Base-by-base conservation (phyloP, 1,140 invertebrate genomes). In the Neodiprion lecontei region DNA sequence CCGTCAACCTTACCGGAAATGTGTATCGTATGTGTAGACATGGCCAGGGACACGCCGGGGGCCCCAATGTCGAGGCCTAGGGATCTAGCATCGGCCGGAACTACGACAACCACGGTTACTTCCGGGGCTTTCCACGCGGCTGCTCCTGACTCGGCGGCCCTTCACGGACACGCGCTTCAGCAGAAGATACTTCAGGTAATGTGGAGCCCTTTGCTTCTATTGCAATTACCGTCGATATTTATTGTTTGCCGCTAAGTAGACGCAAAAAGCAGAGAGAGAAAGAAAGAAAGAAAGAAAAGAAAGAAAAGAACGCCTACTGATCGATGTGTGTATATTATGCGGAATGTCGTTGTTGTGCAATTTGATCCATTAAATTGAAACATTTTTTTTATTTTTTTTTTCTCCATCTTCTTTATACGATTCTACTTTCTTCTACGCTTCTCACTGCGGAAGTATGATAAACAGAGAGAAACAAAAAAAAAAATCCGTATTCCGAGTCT, bases 121-220 rank as follows among this genome's bases (percentile, higher is more conserved):
- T 85, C 84, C 77, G 84, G 81, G 75, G 86, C 80, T 78, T 89
- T 86, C 79, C 89, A 88, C 73, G n/a, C 11, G 11, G 74, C 83
- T 53, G 68, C 79, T 65, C 49, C 72, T 74, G 84, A 81, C 70
- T 76, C 74, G 77, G 75, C 74, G 23, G 78, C 74, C 67, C 83
- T 89, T 11, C 89, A 90, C 72, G 89, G 86, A 48, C 86, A 87
- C 69, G 88, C 87, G 48, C 84, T 92, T 72, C 90, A 92, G 75
- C 90, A 91, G 73, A 91, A 90, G 79, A 89, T 91, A 72, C 84
- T 90, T 73, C 89, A 90, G 83, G 88, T 89, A 87, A 86, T 78
- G 85, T 86, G 81, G 72, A 67, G 67, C 72, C 69, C 17, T 14
- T 69, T 65, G 12, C 61, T 21, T 14, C 12, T 21, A 1, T 14